Evolutionary conservation across 1,140 invertebrate genomes (phyloP), one percentile per base, ranked within the genome.

Genomic region (Aphelinus certus): DNA sequence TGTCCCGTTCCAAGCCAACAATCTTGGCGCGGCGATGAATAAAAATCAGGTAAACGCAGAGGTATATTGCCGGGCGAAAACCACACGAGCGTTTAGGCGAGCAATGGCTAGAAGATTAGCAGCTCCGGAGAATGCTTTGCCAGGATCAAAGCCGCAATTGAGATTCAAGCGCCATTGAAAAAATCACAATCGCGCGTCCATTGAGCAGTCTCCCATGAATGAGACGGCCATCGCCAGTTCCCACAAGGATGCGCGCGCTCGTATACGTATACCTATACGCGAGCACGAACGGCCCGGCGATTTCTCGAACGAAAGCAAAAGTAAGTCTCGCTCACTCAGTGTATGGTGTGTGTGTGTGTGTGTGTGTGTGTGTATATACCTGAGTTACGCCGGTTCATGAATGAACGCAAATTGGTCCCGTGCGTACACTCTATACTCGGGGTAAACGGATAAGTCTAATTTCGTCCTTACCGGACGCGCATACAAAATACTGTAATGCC

Each of bases 111-210:
- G 56, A 58, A 58, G 47, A 60, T 43, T 3, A 26, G 43, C n/a
- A n/a, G 10, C 45, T 71, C 48, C 53, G 51, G 61, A 63, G 45
- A 48, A 71, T 49, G 10, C 4, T 53, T 45, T 58, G 9, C 9
- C n/a, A 51, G 45, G 3, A 47, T 60, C 10, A 70, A 61, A 61
- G 65, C 65, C 7, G 45, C 55, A 65, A 58, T 65, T 72, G 64
- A 43, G 68, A 73, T 68, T 73, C 64, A 68, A 68, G 64, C 64
- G 65, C 72, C 72, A 73, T 73, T 73, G 56, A 73, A 67, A 72
- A 73, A 68, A 73, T 73, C 65, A 73, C 64, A 68, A 73, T 65
- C 47, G 53, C 45, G 26, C 26, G 26, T 26, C 55, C 66, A 68
- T 68, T 68, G 66, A 68, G 66, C 2, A 1, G 9, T 62, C 43